phyloP scores from a whole-genome alignment of 2,888 invertebrate species.

The Thereva unica region DNA sequence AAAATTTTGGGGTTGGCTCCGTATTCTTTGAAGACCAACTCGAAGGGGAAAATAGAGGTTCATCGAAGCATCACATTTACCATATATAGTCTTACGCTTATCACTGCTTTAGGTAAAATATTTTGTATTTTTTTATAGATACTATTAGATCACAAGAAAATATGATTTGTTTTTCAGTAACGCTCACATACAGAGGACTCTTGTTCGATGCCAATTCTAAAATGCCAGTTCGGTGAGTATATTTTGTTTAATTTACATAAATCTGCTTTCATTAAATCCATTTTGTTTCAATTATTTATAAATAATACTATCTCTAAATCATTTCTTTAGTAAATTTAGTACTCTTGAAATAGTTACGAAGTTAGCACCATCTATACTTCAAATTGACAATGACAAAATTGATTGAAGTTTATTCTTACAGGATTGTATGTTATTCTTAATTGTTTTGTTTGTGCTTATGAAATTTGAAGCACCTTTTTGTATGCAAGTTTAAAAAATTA shows the following conservation, averaged over 20 bases:
- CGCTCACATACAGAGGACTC: conserved; percentile 54
- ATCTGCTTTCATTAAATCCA: not conserved
- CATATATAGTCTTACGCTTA: conserved; percentile 51
- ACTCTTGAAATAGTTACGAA: no score
- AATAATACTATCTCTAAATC: not conserved
- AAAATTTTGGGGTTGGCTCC: conserved; percentile 54
- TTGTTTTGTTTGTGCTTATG: no score
- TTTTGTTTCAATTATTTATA: not conserved
- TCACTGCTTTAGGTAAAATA: conserved; percentile 50
- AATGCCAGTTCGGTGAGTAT: conserved; percentile 52
- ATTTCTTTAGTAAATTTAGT: not conserved
- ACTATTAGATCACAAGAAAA: conserved; percentile 1
- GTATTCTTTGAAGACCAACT: conserved; percentile 49
- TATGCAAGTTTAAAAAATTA: no score
- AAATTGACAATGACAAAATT: no score
- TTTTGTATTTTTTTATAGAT: not conserved
- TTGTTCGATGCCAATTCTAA: conserved; percentile 55
- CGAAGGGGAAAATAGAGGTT: conserved; percentile 50
- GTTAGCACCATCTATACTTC: no score
- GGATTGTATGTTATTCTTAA: no score
- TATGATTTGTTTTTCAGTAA: conserved; percentile 46
- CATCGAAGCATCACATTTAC: conserved; percentile 51
- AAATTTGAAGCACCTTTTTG: no score
- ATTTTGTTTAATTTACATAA: not conserved
- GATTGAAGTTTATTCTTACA: no score